Percentiles rank a stretch among this genome's conserved stretches.
These are phyloP conservation scores for Phyto melanocephala DNA, from an alignment of 2,888 invertebrate genomes.

Conservation along the genomic window DNA sequence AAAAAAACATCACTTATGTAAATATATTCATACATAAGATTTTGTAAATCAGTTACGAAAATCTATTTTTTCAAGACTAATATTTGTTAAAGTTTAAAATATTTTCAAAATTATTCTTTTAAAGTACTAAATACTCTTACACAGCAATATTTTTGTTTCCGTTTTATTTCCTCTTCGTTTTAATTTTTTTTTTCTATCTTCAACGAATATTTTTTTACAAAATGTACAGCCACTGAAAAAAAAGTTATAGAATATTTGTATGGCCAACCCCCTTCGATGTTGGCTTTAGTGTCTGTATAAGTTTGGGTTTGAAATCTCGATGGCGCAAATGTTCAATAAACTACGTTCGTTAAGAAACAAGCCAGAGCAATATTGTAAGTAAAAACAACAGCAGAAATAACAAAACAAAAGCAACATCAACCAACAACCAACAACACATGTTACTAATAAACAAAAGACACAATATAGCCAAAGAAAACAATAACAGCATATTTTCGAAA, in stretches of 20 bases:
- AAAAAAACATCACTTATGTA: too few relatives aligned
- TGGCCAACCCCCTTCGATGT: not conserved
- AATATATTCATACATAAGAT: too few relatives aligned
- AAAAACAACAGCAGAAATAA: not conserved
- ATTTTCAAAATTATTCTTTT: slow-evolving; percentile 4
- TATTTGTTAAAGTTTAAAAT: too few relatives aligned
- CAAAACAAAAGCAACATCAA: not conserved
- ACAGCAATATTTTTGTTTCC: not conserved
- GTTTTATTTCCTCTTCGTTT: not conserved
- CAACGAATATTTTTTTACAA: not conserved
- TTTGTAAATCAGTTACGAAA: too few relatives aligned
- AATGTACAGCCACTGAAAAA: slow-evolving; percentile 13
- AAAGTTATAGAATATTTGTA: slow-evolving; percentile 15
- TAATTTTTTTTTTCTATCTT: not conserved
- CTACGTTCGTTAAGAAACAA: slow-evolving; percentile 54
- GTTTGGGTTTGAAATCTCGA: slow-evolving; percentile 22
- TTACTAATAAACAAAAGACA: not conserved
- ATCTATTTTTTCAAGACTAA: too few relatives aligned
- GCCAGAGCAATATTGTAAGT: slow-evolving; percentile 31
- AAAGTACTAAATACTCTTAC: not conserved
- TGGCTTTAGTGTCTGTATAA: not conserved
- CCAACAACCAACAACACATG: slow-evolving; percentile 10
- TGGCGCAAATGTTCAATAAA: slow-evolving; percentile 52
- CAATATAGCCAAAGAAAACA: not conserved
- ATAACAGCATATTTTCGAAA: not conserved